phyloP scores from a whole-genome alignment of 23 tunicate species.

The Pegea sp. region DNA sequence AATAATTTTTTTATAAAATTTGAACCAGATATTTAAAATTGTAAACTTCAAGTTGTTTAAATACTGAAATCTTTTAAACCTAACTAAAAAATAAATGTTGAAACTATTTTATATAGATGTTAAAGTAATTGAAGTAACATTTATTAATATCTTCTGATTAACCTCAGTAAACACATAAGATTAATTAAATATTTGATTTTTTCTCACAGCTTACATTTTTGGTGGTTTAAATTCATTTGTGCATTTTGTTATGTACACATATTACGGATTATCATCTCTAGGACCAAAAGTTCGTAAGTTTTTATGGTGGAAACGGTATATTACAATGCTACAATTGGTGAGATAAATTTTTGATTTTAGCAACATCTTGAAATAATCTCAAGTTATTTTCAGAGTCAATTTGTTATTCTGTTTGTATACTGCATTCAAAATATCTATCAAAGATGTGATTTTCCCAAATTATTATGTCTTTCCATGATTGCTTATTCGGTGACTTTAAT shows the following conservation, averaged over 20 bases:
- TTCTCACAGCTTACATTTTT: slow-evolving; percentile 39
- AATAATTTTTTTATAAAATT: too few species aligned
- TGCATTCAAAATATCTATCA: slow-evolving; percentile 20
- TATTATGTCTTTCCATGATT: slow-evolving; percentile 28
- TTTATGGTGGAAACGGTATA: slow-evolving; percentile 83
- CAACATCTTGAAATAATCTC: too few species aligned
- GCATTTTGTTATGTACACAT: slow-evolving; percentile 67
- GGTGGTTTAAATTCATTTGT: slow-evolving; percentile 63
- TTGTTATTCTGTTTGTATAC: slow-evolving; percentile 42
- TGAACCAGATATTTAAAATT: too few species aligned
- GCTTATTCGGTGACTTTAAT: slow-evolving; percentile 40
- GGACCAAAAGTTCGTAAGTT: slow-evolving; percentile 67
- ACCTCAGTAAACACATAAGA: too few species aligned
- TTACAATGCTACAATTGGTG: slow-evolving; percentile 65
- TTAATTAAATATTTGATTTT: slow-evolving; percentile 1
- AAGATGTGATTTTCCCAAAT: slow-evolving; percentile 30
- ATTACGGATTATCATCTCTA: slow-evolving; percentile 52
- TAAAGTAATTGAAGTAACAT: too few species aligned
- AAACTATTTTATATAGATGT: too few species aligned
- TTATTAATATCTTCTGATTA: too few species aligned
- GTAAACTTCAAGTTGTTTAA: too few species aligned
- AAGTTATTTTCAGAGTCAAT: slow-evolving; percentile 50
- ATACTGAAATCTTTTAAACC: too few species aligned
- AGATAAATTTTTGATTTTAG: slow-evolving; percentile 2
- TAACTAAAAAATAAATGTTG: too few species aligned